Base-by-base conservation (phyloP, 2,888 invertebrate species). In the Hirtodrosophila duncani region DNA sequence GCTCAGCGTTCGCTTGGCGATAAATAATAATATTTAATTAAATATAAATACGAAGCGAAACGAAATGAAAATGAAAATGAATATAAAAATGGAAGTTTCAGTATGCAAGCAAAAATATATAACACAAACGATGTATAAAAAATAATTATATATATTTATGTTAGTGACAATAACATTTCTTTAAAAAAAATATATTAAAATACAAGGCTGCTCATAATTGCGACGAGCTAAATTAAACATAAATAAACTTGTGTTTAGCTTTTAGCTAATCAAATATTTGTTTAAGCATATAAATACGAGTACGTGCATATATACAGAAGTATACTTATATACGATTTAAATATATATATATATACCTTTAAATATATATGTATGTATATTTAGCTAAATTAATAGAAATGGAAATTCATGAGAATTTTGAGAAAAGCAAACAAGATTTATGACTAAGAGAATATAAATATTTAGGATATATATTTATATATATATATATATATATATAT, bases 11-110 rank as follows among this genome's bases (percentile, higher is more conserved):
- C 53, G 37, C 50, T 31, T 48, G 43, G 63, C 64, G 75, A 78
- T 72, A 78, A 72, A 72, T 72, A 72, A 78, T 78, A 78, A 72
- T 72, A 78, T 72, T 72, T 70, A 78, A 72, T 78, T 74, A 72
- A 78, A 78, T 78, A 72, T 67, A 74, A 67, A 74, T 67, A 55
- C 60, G 57, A 69, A 24, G 38, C 30, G 20, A 31, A 29, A 46
- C 44, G 45, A 49, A 31, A 61, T 57, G 38, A 53, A 52, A 55
- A 63, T 58, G 38, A 63, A 60, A 36, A 51, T 48, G 46, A 18
- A 33, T 39, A 42, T 42, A 58, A 51, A 45, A 56, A 39, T 39
- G 49, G n/a, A n/a, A n/a, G n/a, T n/a, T n/a, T n/a, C n/a, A n/a
- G n/a, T n/a, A n/a, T n/a, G n/a, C n/a, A n/a, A n/a, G n/a, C n/a